Percentiles rank a stretch among this genome's conserved stretches.
Conservation (phyloP, 2,797 vertebrate species). For the Coluber constrictor region DNA sequence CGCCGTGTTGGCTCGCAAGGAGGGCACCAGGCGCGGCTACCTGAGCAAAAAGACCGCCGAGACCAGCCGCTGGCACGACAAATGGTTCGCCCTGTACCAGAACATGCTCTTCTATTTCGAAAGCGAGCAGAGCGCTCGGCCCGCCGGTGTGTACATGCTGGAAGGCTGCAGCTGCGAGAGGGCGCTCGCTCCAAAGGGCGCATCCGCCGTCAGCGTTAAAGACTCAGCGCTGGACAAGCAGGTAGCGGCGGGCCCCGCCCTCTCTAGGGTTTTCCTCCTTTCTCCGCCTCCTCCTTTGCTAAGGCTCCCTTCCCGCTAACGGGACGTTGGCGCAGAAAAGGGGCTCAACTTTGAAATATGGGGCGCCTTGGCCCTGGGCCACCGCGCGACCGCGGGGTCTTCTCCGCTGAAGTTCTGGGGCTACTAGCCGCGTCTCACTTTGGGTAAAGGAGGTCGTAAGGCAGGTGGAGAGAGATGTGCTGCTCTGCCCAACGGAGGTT, state of each 20-base stretch:
- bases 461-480: background rate
- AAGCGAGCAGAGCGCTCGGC: conserved; percentile 81
- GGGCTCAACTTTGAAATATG: background rate
- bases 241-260: conserved; percentile 62
- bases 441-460: background rate
- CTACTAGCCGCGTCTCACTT: background rate
- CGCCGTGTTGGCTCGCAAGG: conserved; percentile 81
- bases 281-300: background rate
- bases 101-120: conserved; percentile 90
- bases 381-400: background rate
- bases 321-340: background rate
- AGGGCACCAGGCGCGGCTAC: conserved; percentile 82
- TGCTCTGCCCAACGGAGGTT: background rate
- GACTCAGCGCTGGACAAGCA: conserved; percentile 81
- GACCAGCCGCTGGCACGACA: conserved; percentile 86
- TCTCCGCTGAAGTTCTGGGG: no score
- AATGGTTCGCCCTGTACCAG: conserved; percentile 87
- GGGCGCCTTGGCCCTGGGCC: background rate
- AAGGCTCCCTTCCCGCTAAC: background rate
- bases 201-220: conserved; percentile 69
- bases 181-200: conserved; percentile 74
- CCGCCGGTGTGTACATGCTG: conserved; percentile 84
- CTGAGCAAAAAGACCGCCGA: conserved; percentile 84
- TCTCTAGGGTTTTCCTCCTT: background rate
- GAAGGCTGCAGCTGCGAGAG: conserved; percentile 86